Percentiles rank a stretch among this genome's conserved stretches.
These are phyloP conservation scores for Typhlichthys subterraneus DNA, from an alignment of 2,797 vertebrate genomes.

Conservation along the genomic window DNA sequence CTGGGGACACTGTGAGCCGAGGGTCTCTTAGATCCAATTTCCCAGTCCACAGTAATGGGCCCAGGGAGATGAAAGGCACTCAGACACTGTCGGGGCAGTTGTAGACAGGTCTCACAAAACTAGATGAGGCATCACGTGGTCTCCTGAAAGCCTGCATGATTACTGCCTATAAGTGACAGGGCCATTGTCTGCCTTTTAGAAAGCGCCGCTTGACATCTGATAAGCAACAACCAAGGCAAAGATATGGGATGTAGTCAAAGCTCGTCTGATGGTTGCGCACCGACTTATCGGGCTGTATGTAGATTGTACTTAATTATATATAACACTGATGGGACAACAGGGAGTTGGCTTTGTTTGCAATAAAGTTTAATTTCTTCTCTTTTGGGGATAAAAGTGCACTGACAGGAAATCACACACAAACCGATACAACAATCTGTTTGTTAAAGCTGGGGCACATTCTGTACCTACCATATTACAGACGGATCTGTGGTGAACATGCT, in stretches of 20 bases:
- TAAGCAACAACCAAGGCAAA: constrained; percentile 31
- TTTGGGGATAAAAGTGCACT: too few species aligned
- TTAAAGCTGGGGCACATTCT: constrained; percentile 3
- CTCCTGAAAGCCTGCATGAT: constrained; percentile 55
- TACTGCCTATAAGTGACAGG: constrained; percentile 55
- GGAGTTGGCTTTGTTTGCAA: background rate
- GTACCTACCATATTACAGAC: constrained; percentile 8
- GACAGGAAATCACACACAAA: too few species aligned
- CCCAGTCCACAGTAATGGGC: constrained; percentile 68
- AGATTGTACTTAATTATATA: constrained; percentile 18
- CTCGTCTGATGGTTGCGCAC: constrained; percentile 40
- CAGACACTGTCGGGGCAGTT: constrained; percentile 64
- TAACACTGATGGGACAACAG: constrained; percentile 18
- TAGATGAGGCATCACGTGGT: constrained; percentile 59
- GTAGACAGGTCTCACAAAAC: constrained; percentile 72
- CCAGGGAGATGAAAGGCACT: constrained; percentile 73
- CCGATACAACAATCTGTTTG: background rate
- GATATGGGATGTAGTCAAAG: constrained; percentile 41
- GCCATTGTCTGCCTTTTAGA: constrained; percentile 56
- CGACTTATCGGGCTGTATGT: constrained; percentile 28
- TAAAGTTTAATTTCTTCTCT: too few species aligned
- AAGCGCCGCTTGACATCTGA: constrained; percentile 53
- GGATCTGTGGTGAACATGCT: constrained; percentile 8
- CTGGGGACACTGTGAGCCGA: constrained; percentile 49
- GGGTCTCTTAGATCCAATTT: constrained; percentile 74